Evolutionary conservation across 1,140 invertebrate genomes (phyloP).

Genomic region (Odontomachus brunneus): DNA sequence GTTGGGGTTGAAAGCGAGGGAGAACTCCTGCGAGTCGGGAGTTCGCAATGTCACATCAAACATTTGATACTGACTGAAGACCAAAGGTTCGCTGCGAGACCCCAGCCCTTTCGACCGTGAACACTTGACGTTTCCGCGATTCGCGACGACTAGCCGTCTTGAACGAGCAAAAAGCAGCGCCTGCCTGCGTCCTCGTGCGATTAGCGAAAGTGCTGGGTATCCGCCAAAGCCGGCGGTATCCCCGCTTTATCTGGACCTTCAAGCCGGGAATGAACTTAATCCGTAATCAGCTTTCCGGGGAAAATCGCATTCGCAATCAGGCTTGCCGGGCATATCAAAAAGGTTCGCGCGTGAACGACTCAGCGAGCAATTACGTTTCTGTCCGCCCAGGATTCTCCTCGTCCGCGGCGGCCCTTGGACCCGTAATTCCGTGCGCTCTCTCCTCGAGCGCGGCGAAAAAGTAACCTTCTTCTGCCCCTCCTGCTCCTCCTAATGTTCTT

Average conservation of each 20-base stretch:
- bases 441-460: constrained; percentile 28
- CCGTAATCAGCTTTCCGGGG: constrained; percentile 80
- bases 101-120: not conserved
- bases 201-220: constrained; percentile 60
- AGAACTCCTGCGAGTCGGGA: too few relatives aligned
- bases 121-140: not conserved
- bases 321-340: constrained; percentile 78
- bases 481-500: constrained; percentile 36
- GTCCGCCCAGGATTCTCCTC: constrained; percentile 55
- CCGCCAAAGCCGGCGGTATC: constrained; percentile 33
- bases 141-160: not conserved
- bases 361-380: constrained; percentile 79
- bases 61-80: too few relatives aligned
- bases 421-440: constrained; percentile 27
- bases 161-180: constrained; percentile 24
- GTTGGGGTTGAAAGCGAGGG: too few relatives aligned
- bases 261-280: constrained; percentile 73
- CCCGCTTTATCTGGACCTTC: constrained; percentile 30
- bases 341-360: constrained; percentile 78
- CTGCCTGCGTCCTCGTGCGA: constrained; percentile 24
- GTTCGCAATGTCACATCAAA: too few relatives aligned
- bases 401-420: constrained; percentile 20
- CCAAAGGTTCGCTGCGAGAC: too few relatives aligned
- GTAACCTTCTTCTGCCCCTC: constrained; percentile 60
- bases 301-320: constrained; percentile 83